Conservation (phyloP, 2,888 invertebrate genomes). For the Eilema griseolum region DNA sequence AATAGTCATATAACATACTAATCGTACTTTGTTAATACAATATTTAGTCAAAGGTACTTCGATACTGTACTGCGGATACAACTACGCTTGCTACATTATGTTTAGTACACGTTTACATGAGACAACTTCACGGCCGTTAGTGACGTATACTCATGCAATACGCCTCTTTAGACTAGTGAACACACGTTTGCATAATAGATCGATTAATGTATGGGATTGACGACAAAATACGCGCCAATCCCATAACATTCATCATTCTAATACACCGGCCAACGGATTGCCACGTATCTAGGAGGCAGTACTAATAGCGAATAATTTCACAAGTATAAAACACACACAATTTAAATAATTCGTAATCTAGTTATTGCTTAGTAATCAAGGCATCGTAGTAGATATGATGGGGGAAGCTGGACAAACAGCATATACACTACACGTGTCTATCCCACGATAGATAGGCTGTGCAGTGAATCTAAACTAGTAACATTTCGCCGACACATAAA, state of each 20-base stretch:
- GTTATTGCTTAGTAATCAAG: constrained; percentile 15
- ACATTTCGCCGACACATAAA: neutral
- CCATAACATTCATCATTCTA: too few relatives aligned
- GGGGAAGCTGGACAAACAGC: neutral
- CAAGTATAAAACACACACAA: constrained; percentile 12
- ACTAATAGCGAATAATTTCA: neutral
- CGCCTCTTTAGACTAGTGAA: too few relatives aligned
- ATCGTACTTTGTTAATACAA: constrained; percentile 43
- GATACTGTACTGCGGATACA: constrained; percentile 19
- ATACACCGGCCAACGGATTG: too few relatives aligned
- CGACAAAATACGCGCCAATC: too few relatives aligned
- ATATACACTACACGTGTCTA: neutral
- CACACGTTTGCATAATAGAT: too few relatives aligned
- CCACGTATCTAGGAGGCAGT: neutral
- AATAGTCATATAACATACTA: constrained; percentile 40
- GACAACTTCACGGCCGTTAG: neutral
- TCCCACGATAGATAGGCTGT: neutral
- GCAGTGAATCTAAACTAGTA: neutral
- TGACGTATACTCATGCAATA: neutral
- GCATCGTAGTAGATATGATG: constrained; percentile 4
- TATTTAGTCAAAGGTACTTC: constrained; percentile 39
- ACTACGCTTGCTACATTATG: neutral
- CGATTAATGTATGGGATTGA: too few relatives aligned
- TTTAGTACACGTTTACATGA: neutral
- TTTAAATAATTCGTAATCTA: constrained; percentile 6